phyloP scores from a whole-genome alignment of 2,888 invertebrate species.

The Drosophila monieri region DNA sequence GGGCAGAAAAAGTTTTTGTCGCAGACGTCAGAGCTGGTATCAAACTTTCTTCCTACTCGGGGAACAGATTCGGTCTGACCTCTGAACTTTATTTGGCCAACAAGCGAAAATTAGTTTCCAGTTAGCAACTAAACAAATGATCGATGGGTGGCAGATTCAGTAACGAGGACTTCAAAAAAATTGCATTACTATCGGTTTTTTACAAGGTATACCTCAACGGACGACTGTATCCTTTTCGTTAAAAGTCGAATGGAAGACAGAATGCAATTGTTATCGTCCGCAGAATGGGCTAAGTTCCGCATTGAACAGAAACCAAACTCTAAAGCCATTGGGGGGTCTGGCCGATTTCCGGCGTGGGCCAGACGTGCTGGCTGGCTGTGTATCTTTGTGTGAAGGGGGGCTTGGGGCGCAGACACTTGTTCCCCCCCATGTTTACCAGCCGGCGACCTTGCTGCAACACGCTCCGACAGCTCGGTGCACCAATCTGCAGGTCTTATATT shows the following conservation, averaged over 20 bases:
- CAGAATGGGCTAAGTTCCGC: slow-evolving; percentile 18
- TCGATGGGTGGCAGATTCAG: slow-evolving; percentile 4
- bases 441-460: slow-evolving; percentile 69
- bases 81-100: slow-evolving; percentile 28
- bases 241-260: background rate
- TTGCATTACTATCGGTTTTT: background rate
- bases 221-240: background rate
- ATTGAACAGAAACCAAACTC: slow-evolving; percentile 25
- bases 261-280: background rate
- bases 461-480: slow-evolving; percentile 42
- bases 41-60: slow-evolving; percentile 29
- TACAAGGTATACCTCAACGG: background rate
- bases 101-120: background rate
- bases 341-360: slow-evolving; percentile 28
- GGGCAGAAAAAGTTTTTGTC: slow-evolving; percentile 24
- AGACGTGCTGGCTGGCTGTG: slow-evolving; percentile 37
- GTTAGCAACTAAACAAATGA: slow-evolving; percentile 7
- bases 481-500: slow-evolving; percentile 38
- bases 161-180: background rate
- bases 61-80: slow-evolving; percentile 24
- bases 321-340: slow-evolving; percentile 4
- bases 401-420: slow-evolving; percentile 60
- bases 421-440: slow-evolving; percentile 55
- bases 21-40: slow-evolving; percentile 13
- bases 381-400: slow-evolving; percentile 1